Percentiles rank a stretch among this genome's conserved stretches.
Conservation (phyloP, 2,888 invertebrate genomes). For the Flexamia atlantica region DNA sequence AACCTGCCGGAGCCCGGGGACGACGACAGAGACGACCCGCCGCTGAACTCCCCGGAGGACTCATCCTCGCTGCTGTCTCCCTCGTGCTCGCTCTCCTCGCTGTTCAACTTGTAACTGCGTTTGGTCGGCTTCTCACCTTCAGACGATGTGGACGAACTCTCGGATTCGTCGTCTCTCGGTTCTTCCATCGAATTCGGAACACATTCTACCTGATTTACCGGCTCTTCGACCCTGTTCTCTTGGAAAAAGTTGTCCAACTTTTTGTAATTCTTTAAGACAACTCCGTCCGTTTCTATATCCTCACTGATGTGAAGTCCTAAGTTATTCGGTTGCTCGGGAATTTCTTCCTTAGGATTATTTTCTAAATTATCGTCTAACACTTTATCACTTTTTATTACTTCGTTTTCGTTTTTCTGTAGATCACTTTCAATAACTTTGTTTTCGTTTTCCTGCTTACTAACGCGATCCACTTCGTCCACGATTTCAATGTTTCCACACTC, state of each 20-base stretch:
- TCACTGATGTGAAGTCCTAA: slow-evolving; percentile 6
- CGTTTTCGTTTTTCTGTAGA: neutral
- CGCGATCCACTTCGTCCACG: neutral
- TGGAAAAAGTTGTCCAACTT: neutral
- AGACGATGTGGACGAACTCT: slow-evolving; percentile 65
- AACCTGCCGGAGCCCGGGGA: slow-evolving; percentile 70
- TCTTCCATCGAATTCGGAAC: slow-evolving; percentile 66
- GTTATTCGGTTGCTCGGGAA: neutral
- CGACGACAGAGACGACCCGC: slow-evolving; percentile 64
- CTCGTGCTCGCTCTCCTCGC: slow-evolving; percentile 64
- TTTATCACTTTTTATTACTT: neutral
- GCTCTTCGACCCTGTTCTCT: neutral
- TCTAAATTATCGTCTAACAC: neutral
- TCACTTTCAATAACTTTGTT: neutral
- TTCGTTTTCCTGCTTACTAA: neutral
- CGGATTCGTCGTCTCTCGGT: slow-evolving; percentile 63
- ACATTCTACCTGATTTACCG: slow-evolving; percentile 47
- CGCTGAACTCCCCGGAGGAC: slow-evolving; percentile 67
- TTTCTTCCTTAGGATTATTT: neutral
- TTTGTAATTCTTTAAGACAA: slow-evolving; percentile 68
- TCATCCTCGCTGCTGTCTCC: slow-evolving; percentile 70
- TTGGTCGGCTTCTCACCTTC: slow-evolving; percentile 63
- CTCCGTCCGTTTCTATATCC: slow-evolving; percentile 64
- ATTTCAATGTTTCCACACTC: slow-evolving; percentile 7
- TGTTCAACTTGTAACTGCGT: slow-evolving; percentile 66